Evolutionary conservation across 2,797 vertebrate species (phyloP).

Genomic region (Varecia variegata): DNA sequence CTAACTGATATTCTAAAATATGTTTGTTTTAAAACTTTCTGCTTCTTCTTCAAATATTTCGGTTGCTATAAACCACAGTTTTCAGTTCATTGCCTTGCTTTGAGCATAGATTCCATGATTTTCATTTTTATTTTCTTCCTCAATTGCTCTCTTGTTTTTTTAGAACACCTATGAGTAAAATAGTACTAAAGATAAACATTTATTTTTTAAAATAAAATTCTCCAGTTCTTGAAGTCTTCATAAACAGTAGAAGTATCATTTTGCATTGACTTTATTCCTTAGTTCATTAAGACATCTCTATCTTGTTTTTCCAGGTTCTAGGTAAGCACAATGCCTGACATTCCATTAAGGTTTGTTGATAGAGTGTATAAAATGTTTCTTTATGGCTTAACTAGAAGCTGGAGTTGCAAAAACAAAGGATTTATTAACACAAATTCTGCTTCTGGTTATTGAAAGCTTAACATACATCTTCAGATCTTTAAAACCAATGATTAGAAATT

Average conservation of each 20-base stretch:
- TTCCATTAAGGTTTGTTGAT: not conserved
- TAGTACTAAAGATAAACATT: not conserved
- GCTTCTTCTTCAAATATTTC: not conserved
- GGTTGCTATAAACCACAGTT: not conserved
- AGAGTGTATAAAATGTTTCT: not conserved
- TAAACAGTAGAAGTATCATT: not conserved
- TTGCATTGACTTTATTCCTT: not conserved
- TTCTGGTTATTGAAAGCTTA: not conserved
- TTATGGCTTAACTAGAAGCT: not conserved
- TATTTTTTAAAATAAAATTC: not conserved
- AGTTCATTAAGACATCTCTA: not conserved
- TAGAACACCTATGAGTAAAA: not conserved
- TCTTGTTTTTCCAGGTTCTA: not conserved
- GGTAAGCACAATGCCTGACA: not conserved
- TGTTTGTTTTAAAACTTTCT: not conserved
- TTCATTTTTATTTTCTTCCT: constrained; percentile 4
- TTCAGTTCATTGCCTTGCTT: constrained; percentile 1
- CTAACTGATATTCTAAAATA: not conserved
- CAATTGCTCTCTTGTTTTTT: not conserved
- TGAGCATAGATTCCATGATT: not conserved
- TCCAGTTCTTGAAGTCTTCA: not conserved
- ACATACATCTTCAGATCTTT: not conserved
- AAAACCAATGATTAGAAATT: constrained; percentile 10
- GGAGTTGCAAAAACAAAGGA: not conserved
- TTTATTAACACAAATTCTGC: not conserved